Base-by-base conservation (phyloP, 2,113 vertebrate genomes). In the Podocnemis expansa region DNA sequence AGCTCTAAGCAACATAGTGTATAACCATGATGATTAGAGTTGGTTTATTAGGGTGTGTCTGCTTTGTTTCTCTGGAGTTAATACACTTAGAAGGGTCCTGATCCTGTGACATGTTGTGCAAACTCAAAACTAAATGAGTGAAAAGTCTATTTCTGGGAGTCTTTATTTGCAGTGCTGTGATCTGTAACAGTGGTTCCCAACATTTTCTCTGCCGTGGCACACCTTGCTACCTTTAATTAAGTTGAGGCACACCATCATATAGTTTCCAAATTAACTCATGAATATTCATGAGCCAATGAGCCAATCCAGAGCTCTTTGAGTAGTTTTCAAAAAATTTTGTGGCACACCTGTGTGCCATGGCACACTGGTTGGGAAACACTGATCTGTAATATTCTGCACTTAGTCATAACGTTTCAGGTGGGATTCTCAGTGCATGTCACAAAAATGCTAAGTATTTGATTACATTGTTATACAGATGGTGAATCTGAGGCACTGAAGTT, bases 1-100 rank as follows among this genome's bases (percentile, higher is more conserved):
- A 97, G 91, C 91, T 95, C 90, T 41, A 94, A 93, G 94, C 93
- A 95, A 88, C 96, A 94, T 93, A 93, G 93, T 94, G 94, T 90
- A 85, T 93, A 67, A 67, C 63, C 29, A 56, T 88, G 67, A 84
- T 96, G 96, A 96, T 95, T 96, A 88, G 89, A 85, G 96, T 96
- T 95, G 88, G 89, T 93, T 85, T 96, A 89, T 83, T 89, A 93
- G 91, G 89, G 93, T 91, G 84, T 93, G 87, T 94, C 80, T 94
- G 88, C 80, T 81, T 76, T 80, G 84, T 78, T 87, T 90, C 82
- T 97, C 54, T 17, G 27, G 43, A 76, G 93, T 86, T 90, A 67
- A 93, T 87, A 91, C 84, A 93, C 89, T 95, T 94, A 93, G 56
- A 85, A 92, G 88, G 67, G 70, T 41, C 38, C 22, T 24, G 41